These are phyloP conservation scores for Bradypodion pumilum DNA, from an alignment of 2,797 vertebrate genomes.

Conservation along the genomic window DNA sequence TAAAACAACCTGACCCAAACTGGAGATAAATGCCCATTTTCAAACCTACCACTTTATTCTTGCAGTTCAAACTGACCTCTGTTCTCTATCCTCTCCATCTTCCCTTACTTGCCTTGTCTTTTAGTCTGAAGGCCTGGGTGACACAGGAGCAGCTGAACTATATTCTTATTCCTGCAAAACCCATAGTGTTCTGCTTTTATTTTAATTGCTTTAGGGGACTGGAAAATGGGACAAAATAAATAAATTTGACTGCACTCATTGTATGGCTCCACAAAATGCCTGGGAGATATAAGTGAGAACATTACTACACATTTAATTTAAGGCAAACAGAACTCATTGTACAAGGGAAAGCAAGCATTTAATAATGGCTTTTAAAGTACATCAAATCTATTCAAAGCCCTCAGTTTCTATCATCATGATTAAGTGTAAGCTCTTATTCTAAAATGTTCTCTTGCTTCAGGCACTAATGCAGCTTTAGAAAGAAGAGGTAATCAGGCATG, in stretches of 20 bases:
- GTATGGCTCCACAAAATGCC: constrained; percentile 8
- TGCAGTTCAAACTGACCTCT: background rate
- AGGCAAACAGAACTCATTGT: constrained; percentile 40
- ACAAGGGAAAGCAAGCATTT: constrained; percentile 38
- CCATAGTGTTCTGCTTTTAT: background rate
- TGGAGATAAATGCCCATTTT: background rate
- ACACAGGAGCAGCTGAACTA: background rate
- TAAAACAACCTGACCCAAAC: background rate
- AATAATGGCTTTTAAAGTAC: constrained; percentile 15
- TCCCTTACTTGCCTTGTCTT: background rate
- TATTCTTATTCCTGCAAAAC: background rate
- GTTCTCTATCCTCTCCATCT: background rate
- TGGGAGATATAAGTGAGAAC: constrained; percentile 27
- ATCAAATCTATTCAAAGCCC: background rate
- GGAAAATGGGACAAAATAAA: constrained; percentile 4
- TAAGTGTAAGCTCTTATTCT: constrained; percentile 31
- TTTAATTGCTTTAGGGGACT: background rate
- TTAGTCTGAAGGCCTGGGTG: background rate
- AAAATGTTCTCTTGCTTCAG: constrained; percentile 14
- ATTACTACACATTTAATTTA: constrained; percentile 34
- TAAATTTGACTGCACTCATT: background rate
- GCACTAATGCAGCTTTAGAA: background rate
- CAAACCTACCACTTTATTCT: background rate
- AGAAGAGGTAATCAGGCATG: constrained; percentile 17
- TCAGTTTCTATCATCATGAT: constrained; percentile 23